Percentiles rank a stretch among this genome's conserved stretches.
Conservation (phyloP, 2,113 vertebrate genomes). For the Spheniscus mendiculus region DNA sequence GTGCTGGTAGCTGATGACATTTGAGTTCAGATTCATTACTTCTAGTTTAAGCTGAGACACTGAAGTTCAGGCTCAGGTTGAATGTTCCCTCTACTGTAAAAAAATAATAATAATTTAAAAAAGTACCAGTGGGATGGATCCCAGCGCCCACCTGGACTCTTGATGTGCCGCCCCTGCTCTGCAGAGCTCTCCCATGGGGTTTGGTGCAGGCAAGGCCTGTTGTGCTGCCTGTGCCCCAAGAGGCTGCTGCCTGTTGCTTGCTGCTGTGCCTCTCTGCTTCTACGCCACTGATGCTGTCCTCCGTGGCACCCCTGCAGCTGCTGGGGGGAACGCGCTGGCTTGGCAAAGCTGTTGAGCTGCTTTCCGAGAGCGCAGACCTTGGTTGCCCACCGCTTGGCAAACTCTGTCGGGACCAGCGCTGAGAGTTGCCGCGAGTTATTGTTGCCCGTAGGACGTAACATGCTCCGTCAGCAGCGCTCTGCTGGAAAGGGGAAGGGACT, state of each 20-base stretch:
- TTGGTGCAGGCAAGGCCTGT: not conserved
- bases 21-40: not conserved
- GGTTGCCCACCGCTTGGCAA: not conserved
- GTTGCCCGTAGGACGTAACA: fast-evolving
- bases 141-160: not conserved
- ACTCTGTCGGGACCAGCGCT: not conserved
- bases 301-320: not conserved
- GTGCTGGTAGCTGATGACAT: fast-evolving
- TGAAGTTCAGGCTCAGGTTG: not conserved
- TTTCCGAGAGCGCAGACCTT: not conserved
- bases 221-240: fast-evolving
- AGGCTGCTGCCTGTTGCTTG: slow-evolving; percentile 2
- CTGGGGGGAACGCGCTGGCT: not conserved
- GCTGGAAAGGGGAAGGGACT: slow-evolving; percentile 22
- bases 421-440: fast-evolving
- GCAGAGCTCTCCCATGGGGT: not conserved
- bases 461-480: not conserved
- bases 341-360: fast-evolving
- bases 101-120: not conserved
- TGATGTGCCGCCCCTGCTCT: fast-evolving
- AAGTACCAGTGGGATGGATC: not conserved
- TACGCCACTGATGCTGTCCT: not conserved
- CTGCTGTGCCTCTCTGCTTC: fast-evolving
- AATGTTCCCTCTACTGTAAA: not conserved
- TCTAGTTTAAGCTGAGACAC: not conserved